Conservation (phyloP, 2,888 invertebrate species). For the Athripsodes cinereus region DNA sequence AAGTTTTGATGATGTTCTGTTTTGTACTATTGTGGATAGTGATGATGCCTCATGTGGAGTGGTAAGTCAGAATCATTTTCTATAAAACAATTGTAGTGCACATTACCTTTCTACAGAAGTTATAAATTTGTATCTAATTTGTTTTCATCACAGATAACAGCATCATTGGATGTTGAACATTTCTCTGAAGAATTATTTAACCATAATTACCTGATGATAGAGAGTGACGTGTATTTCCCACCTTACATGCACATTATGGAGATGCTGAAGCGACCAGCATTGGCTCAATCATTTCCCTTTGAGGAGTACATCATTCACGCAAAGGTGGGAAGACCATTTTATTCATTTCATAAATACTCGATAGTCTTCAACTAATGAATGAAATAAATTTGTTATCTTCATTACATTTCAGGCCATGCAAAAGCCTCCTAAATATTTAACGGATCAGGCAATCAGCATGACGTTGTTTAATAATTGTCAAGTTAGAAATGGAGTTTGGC, state of each 20-base stretch:
- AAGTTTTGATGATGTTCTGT: slow-evolving; percentile 60
- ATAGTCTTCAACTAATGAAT: too few relatives aligned
- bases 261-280: slow-evolving; percentile 55
- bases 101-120: neutral
- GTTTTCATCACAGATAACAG: too few relatives aligned
- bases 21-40: slow-evolving; percentile 62
- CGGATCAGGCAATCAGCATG: neutral
- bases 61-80: slow-evolving; percentile 31
- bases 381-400: too few relatives aligned
- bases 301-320: slow-evolving; percentile 59
- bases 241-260: slow-evolving; percentile 68
- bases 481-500: slow-evolving; percentile 38
- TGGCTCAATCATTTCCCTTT: slow-evolving; percentile 57
- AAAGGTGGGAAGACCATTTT: slow-evolving; percentile 33
- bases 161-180: neutral
- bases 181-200: slow-evolving; percentile 22
- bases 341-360: neutral
- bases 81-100: too few relatives aligned
- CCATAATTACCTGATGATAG: slow-evolving; percentile 55
- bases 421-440: neutral
- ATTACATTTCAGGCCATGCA: neutral
- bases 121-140: too few relatives aligned
- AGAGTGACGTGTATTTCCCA: slow-evolving; percentile 75
- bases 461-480: neutral
- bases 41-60: slow-evolving; percentile 38